phyloP scores from a whole-genome alignment of 2,113 vertebrate genomes.

The Otis tarda region DNA sequence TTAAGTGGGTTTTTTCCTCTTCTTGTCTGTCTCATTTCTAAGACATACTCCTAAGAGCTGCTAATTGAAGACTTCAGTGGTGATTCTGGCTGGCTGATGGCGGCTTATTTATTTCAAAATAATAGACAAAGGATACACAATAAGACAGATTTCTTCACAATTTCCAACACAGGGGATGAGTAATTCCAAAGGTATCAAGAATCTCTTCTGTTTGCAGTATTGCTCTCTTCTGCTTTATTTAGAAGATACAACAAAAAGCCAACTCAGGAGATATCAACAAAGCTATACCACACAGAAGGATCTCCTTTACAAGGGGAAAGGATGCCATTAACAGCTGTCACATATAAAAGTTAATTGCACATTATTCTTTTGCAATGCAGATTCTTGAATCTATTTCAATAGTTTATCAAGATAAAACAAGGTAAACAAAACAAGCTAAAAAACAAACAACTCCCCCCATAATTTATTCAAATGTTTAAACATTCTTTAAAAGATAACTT shows the following conservation, averaged over 20 bases:
- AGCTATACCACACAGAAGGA: background rate
- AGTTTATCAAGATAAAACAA: conserved; percentile 2
- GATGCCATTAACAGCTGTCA: background rate
- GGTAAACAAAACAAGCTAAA: conserved; percentile 27
- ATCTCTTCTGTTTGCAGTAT: background rate
- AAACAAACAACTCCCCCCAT: background rate
- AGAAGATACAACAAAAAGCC: background rate
- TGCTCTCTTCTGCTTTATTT: background rate
- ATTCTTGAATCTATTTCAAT: conserved; percentile 14
- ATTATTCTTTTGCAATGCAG: background rate
- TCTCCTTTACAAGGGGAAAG: background rate
- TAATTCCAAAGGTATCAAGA: conserved; percentile 9
- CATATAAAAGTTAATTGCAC: background rate
- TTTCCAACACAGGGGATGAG: background rate
- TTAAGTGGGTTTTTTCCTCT: background rate
- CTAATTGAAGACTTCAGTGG: background rate
- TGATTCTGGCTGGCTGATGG: background rate
- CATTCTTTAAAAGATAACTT: background rate
- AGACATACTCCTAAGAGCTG: background rate
- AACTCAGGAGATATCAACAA: background rate
- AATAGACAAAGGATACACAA: background rate
- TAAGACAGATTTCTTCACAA: conserved; percentile 23
- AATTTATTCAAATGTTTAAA: conserved; percentile 15
- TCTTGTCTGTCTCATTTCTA: background rate
- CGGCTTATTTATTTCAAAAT: conserved; percentile 28